Percentiles rank a stretch among this genome's conserved stretches.
These are phyloP conservation scores for Acrocera orbiculus DNA, from an alignment of 2,888 invertebrate species.

Conservation along the genomic window DNA sequence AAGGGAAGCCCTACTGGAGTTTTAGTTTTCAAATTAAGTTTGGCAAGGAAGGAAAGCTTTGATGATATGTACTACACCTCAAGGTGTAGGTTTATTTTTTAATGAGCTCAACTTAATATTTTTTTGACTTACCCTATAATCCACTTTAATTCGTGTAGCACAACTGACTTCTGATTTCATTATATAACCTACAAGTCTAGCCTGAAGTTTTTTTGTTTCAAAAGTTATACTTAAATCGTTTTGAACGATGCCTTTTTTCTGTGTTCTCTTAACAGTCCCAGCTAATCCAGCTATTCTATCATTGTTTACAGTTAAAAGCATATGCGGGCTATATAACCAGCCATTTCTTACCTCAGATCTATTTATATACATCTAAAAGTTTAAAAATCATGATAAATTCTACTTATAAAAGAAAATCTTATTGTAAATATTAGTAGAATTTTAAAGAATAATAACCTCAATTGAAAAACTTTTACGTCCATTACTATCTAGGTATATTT, in stretches of 20 bases:
- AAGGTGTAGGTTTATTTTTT: neutral
- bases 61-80: no score
- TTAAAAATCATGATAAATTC: neutral
- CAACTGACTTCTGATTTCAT: conserved; percentile 29
- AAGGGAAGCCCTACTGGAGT: no score
- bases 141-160: conserved; percentile 25
- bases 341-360: conserved; percentile 36
- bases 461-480: conserved; percentile 32
- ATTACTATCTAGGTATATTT: conserved; percentile 54
- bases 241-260: conserved; percentile 54
- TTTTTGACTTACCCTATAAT: conserved; percentile 38
- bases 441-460: conserved; percentile 15
- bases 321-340: conserved; percentile 48
- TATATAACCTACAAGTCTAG: conserved; percentile 55
- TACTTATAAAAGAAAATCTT: no score
- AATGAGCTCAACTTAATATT: no score
- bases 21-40: neutral
- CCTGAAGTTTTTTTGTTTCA: conserved; percentile 58
- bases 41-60: neutral
- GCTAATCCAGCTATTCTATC: conserved; percentile 50
- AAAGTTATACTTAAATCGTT: conserved; percentile 59
- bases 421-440: no score
- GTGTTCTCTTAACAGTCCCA: conserved; percentile 40
- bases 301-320: conserved; percentile 54
- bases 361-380: conserved; percentile 32